These are phyloP conservation scores for Drosophila saltans DNA, from an alignment of 1,140 invertebrate genomes.

Conservation along the genomic window DNA sequence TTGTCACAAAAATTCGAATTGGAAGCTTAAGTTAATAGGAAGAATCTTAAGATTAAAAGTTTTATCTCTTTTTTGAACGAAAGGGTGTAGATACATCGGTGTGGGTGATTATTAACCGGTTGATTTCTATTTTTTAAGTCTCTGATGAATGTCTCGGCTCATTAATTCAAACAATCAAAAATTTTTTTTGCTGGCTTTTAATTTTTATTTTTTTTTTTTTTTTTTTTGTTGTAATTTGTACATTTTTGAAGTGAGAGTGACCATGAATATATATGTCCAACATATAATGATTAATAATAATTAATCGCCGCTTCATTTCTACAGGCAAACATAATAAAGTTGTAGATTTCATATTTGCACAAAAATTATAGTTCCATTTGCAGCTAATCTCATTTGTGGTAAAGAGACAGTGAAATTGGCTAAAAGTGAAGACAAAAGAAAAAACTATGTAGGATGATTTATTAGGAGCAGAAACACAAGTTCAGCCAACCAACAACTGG, in stretches of 20 bases:
- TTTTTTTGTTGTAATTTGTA: slow-evolving; percentile 28
- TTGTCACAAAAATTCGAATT: too few relatives aligned
- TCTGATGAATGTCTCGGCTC: slow-evolving; percentile 73
- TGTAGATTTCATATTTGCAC: slow-evolving; percentile 46
- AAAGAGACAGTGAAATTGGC: slow-evolving; percentile 7
- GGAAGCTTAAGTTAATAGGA: too few relatives aligned
- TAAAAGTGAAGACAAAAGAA: slow-evolving; percentile 15
- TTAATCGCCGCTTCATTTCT: slow-evolving; percentile 35
- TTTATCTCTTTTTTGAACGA: too few relatives aligned
- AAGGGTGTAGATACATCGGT: not conserved
- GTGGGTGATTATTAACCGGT: not conserved
- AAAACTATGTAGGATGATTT: slow-evolving; percentile 29
- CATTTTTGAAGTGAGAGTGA: slow-evolving; percentile 70
- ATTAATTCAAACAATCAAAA: slow-evolving; percentile 63
- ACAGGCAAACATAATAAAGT: slow-evolving; percentile 62
- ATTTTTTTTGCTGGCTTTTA: slow-evolving; percentile 36
- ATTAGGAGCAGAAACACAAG: not conserved
- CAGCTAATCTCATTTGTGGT: slow-evolving; percentile 49
- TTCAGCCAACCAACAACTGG: not conserved
- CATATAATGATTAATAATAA: slow-evolving; percentile 70
- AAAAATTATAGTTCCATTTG: slow-evolving; percentile 57
- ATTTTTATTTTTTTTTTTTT: slow-evolving; percentile 25
- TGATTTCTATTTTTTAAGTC: slow-evolving; percentile 25
- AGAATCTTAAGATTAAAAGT: too few relatives aligned
- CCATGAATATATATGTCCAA: slow-evolving; percentile 55